A percentile compares a stretch with the other conserved stretches of the same genome.
phyloP scores from a whole-genome alignment of 53 echinoderm and acorn worm genomes.

The Astropecten irregularis region DNA sequence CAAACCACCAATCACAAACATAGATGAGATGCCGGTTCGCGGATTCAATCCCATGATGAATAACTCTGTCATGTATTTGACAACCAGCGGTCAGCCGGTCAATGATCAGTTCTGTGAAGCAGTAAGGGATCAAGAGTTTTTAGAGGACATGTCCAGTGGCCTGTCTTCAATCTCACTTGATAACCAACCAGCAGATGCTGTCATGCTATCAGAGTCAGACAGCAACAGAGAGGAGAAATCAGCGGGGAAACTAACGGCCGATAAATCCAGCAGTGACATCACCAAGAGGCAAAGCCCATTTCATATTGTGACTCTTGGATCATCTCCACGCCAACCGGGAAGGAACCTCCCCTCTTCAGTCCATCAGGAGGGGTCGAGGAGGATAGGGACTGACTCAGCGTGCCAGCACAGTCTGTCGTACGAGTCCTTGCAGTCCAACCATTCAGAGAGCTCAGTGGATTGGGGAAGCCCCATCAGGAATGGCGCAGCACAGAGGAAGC shows the following conservation, averaged over 20 bases:
- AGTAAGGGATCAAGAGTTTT: background rate
- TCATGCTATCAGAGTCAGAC: background rate
- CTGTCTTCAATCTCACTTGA: background rate
- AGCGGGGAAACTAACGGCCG: background rate
- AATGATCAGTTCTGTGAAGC: background rate
- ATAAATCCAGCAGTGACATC: background rate
- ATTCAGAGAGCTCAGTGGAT: slow-evolving; percentile 68
- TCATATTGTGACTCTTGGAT: slow-evolving; percentile 31
- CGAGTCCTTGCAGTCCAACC: slow-evolving; percentile 69
- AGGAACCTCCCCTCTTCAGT: background rate
- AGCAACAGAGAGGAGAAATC: background rate
- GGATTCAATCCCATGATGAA: slow-evolving; percentile 2
- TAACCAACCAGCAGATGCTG: background rate
- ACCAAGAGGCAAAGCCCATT: slow-evolving; percentile 13
- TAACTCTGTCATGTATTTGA: too few species aligned
- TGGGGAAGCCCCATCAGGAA: slow-evolving; percentile 70
- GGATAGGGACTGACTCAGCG: slow-evolving; percentile 46
- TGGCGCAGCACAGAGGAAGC: slow-evolving; percentile 43
- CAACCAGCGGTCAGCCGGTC: too few species aligned
- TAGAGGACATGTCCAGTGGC: background rate
- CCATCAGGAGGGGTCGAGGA: slow-evolving; percentile 24
- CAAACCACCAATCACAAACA: slow-evolving; percentile 29
- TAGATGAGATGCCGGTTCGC: slow-evolving; percentile 34
- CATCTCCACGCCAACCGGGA: slow-evolving; percentile 32
- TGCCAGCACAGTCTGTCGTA: slow-evolving; percentile 63